Base-by-base conservation (phyloP, 2,113 vertebrate species). In the Menura novaehollandiae region DNA sequence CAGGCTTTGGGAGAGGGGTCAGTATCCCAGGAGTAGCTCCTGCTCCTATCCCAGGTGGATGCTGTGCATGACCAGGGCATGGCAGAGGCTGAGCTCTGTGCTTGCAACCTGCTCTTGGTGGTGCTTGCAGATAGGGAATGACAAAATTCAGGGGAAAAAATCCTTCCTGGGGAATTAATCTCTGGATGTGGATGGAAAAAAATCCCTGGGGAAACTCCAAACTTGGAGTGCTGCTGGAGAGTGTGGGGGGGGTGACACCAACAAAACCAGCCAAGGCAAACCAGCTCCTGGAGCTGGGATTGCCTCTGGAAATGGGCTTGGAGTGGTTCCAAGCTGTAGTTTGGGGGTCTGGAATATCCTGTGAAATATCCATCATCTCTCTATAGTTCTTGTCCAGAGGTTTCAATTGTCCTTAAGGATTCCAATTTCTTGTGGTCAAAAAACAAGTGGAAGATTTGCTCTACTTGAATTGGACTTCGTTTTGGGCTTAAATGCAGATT, bases 1-100 rank as follows among this genome's bases (percentile, higher is more conserved):
- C 97, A 97, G 94, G 97, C 92, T 97, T 97, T 96, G 98, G 98
- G 88, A 96, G 87, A 91, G 84, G 95, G 98, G 98, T 99, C 94
- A 97, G 98, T 99, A 97, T 96, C 91, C 83, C 71, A 35, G 94
- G 73, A 90, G 77, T n/a, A 44, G 41, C 64, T 60, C 53, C 84
- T 96, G 49, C 49, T 96, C 43, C 89, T 81, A n/a, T n/a, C n/a
- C n/a, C n/a, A n/a, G n/a, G n/a, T n/a, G n/a, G n/a, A n/a, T 30
- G 16, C 64, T 89, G 90, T 67, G 84, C 51, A 19, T 60, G 78
- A 86, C 84, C 94, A 58, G 89, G 81, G 85, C 95, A 86, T 90
- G 88, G 95, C 91, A 49, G 67, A 64, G 81, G 39, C 79, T 53
- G 6, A 72, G 66, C 85, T 85, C 18, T n/a, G 69, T 30, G 87